Percentiles rank a stretch among this genome's conserved stretches.
phyloP scores from a whole-genome alignment of 2,113 vertebrate genomes.

The Motacilla alba region DNA sequence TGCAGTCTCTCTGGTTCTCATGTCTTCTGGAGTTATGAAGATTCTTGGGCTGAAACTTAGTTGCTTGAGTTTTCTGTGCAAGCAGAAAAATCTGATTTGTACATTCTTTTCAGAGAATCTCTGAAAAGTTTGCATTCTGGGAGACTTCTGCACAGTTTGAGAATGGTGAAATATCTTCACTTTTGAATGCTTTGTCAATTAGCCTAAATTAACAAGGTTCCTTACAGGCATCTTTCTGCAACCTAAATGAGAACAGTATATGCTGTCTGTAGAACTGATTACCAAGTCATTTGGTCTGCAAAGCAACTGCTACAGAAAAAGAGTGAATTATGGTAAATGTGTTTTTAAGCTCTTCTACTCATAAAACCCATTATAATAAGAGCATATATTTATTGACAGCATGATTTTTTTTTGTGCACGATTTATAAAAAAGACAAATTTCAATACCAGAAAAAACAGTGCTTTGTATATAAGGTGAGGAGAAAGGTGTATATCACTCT shows the following conservation, averaged over 20 bases:
- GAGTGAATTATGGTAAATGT: background rate
- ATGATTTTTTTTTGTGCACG: background rate
- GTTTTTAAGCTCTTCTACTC: background rate
- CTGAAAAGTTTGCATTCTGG: background rate
- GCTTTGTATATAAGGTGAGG: background rate
- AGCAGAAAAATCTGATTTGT: background rate
- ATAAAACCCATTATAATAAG: background rate
- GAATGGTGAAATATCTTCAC: background rate
- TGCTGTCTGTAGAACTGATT: background rate
- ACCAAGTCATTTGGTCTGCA: background rate
- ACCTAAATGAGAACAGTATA: background rate
- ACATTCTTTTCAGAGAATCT: background rate
- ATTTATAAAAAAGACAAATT: background rate
- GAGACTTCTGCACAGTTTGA: background rate
- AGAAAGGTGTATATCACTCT: background rate
- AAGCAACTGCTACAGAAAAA: background rate
- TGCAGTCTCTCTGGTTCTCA: background rate
- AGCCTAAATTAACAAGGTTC: background rate
- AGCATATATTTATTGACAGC: background rate
- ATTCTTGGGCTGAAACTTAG: background rate
- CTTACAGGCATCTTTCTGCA: background rate
- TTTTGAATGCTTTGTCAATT: background rate
- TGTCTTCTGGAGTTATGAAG: background rate
- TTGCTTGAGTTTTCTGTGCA: background rate
- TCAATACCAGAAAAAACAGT: background rate